Evolutionary conservation across 2,888 invertebrate genomes (phyloP), one percentile per base, ranked within the genome.

Genomic region (Clunio marinus): DNA sequence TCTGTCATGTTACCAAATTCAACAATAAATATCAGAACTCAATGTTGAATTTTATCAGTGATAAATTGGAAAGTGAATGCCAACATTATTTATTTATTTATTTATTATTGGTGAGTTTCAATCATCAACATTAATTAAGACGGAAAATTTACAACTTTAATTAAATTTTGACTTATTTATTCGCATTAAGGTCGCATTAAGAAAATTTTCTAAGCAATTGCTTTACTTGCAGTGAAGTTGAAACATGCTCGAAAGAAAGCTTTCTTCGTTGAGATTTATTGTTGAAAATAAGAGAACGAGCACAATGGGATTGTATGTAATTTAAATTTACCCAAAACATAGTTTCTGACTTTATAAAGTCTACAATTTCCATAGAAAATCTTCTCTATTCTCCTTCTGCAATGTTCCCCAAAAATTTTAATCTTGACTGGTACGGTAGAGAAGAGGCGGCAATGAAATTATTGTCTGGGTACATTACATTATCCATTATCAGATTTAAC

Each of bases 401-500:
- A 62, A 41, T 62, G 37, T 41, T 62, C 62, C 62, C 41, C 41
- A 15, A 22, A 62, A 62, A 62, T 41, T 62, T 62, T 62, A 62
- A 62, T 62, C 62, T 62, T 22, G 35, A 57, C n/a, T n/a, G n/a
- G n/a, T n/a, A 57, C 5, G 5, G 32, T 5, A 7, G 32, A 32
- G 32, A 32, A 32, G 15, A n/a, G 24, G 15, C 22, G 17, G 60
- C 60, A 62, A 62, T 62, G 41, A 62, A 62, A 62, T 62, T 62
- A 62, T 62, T 62, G 62, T 62, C 62, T 62, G 41, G 62, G 62
- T 62, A 62, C 37, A 62, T 62, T 62, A 62, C 62, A 62, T 62
- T 62, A 62, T 62, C 62, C 62, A 62, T 62, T 65, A 65, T 65
- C 45, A 46, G 63, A 65, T 65, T 65, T 65, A 46, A 65, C 63